A percentile compares a stretch with the other conserved stretches of the same genome.
Conservation (phyloP, 2,113 vertebrate species). For the Gnathonemus echidnorhynchus region DNA sequence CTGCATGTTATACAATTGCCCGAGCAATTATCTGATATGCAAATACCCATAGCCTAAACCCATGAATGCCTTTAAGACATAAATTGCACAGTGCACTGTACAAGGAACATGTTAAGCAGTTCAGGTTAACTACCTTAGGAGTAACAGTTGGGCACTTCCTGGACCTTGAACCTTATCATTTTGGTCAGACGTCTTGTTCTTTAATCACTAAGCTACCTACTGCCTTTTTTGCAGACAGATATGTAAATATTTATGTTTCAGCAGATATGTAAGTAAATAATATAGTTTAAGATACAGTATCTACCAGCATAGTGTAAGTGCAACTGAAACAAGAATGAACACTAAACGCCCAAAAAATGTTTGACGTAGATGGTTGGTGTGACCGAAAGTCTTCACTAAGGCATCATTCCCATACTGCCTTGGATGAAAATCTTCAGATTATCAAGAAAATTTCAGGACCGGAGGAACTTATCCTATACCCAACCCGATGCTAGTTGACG, state of each 20-base stretch:
- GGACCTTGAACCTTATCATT: background rate
- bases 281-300: background rate
- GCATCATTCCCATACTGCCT: background rate
- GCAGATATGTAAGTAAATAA: background rate
- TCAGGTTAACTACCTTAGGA: background rate
- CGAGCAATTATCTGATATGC: slow-evolving; percentile 1
- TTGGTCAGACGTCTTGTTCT: background rate
- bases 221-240: background rate
- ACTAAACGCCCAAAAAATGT: background rate
- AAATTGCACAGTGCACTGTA: background rate
- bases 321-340: background rate
- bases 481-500: background rate
- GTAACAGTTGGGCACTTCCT: background rate
- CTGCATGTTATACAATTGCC: slow-evolving; percentile 16
- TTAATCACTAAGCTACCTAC: background rate
- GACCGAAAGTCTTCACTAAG: background rate
- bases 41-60: background rate
- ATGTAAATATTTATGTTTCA: background rate
- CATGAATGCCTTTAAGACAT: background rate
- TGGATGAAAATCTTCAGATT: background rate
- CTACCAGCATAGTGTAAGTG: background rate
- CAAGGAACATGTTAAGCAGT: background rate
- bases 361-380: background rate
- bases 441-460: background rate
- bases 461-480: background rate